These are phyloP conservation scores for Lottia gigantea DNA, from an alignment of 2,888 invertebrate species.

Conservation along the genomic window DNA sequence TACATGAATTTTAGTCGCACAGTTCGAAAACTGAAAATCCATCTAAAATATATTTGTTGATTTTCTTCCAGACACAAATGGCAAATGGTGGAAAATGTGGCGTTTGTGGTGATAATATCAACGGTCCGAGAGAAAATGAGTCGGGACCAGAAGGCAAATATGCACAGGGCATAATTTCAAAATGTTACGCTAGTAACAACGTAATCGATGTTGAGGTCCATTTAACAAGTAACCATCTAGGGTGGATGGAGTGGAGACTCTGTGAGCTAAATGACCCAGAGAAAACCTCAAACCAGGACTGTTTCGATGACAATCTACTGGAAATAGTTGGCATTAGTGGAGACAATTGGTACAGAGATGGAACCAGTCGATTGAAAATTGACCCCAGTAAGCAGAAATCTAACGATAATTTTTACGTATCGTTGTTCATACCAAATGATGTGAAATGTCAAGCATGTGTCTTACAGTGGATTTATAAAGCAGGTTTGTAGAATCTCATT, in stretches of 20 bases:
- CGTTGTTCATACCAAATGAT: background rate
- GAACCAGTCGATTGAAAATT: background rate
- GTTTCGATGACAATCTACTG: background rate
- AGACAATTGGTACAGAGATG: background rate
- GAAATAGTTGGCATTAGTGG: background rate
- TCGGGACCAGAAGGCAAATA: background rate
- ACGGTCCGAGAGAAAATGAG: background rate
- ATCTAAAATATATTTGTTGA: too few relatives aligned
- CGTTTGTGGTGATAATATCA: background rate
- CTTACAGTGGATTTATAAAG: background rate
- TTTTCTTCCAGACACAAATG: background rate
- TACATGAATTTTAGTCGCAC: too few relatives aligned
- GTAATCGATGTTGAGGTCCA: background rate
- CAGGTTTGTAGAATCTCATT: background rate
- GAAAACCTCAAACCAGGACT: background rate
- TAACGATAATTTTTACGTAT: background rate
- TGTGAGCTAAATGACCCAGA: background rate
- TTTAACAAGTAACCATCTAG: background rate
- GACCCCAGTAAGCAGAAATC: background rate
- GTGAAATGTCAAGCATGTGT: background rate
- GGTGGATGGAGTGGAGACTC: background rate
- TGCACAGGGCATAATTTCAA: background rate
- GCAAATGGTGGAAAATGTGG: constrained; percentile 2
- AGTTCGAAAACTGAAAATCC: too few relatives aligned
- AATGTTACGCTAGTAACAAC: background rate